These are phyloP conservation scores for Xiphophorus maculatus DNA, from an alignment of 2,113 vertebrate species.

Conservation along the genomic window DNA sequence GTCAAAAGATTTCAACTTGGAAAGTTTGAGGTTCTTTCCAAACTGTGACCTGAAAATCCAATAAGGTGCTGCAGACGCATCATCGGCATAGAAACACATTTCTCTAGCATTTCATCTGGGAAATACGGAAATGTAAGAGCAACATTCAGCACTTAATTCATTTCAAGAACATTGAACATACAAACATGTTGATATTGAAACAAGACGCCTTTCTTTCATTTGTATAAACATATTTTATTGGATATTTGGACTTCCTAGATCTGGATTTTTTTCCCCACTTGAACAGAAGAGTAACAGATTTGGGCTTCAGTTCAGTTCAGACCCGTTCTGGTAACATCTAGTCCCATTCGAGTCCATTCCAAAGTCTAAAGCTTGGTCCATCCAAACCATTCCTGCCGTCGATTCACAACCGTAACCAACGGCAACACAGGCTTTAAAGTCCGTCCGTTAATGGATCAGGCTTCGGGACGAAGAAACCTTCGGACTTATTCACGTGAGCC, in stretches of 20 bases:
- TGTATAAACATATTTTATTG: conserved; percentile 4
- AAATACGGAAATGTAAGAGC: too few relatives aligned
- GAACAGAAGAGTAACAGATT: conserved; percentile 1
- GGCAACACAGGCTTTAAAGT: not conserved
- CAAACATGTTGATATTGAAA: not conserved
- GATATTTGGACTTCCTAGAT: conserved; percentile 7
- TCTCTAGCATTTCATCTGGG: too few relatives aligned
- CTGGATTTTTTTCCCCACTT: not conserved
- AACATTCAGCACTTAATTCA: too few relatives aligned
- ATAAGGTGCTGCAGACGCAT: not conserved
- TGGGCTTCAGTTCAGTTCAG: not conserved
- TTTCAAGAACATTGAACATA: too few relatives aligned
- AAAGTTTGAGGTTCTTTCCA: too few relatives aligned
- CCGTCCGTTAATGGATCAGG: not conserved
- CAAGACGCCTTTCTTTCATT: not conserved
- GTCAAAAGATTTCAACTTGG: too few relatives aligned
- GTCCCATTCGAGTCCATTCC: not conserved
- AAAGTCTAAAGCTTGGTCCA: not conserved
- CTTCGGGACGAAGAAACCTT: not conserved
- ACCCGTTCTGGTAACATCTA: not conserved
- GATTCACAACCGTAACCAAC: not conserved
- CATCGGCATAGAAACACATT: not conserved
- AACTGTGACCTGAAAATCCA: not conserved
- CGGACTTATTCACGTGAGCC: not conserved
- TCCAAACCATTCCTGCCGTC: not conserved